Percentiles rank a stretch among this genome's conserved stretches.
Conservation (phyloP, 1,140 invertebrate species). For the Chionoecetes opilio region DNA sequence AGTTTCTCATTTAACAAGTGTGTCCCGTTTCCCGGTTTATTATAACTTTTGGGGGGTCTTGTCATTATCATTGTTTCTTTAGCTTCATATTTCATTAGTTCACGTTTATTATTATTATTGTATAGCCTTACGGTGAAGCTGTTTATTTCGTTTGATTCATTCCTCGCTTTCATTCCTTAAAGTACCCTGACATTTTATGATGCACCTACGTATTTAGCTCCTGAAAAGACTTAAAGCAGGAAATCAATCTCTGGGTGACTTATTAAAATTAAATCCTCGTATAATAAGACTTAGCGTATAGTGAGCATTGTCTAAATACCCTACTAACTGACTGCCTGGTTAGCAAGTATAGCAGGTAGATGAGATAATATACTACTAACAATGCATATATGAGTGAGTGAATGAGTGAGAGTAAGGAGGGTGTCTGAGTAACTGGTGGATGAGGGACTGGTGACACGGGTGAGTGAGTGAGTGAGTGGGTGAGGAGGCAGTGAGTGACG, state of each 20-base stretch:
- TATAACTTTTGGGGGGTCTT: too few species aligned
- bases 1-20: not conserved
- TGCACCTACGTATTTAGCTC: too few species aligned
- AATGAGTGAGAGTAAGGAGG: slow-evolving; percentile 7
- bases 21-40: too few species aligned
- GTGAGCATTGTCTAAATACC: not conserved
- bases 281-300: not conserved
- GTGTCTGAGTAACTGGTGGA: not conserved
- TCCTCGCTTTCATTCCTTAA: too few species aligned
- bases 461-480: slow-evolving; percentile 7
- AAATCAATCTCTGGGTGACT: not conserved
- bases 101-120: too few species aligned
- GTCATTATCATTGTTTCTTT: too few species aligned
- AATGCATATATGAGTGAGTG: not conserved
- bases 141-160: too few species aligned
- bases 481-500: slow-evolving; percentile 15
- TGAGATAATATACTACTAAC: not conserved
- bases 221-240: not conserved
- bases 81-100: too few species aligned
- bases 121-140: too few species aligned
- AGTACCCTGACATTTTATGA: too few species aligned
- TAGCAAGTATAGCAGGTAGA: not conserved
- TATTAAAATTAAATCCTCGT: not conserved
- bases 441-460: slow-evolving; percentile 12
- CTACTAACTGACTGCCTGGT: slow-evolving; percentile 10